Conservation (phyloP, 2,888 invertebrate species). For the Habroteleia sp. region DNA sequence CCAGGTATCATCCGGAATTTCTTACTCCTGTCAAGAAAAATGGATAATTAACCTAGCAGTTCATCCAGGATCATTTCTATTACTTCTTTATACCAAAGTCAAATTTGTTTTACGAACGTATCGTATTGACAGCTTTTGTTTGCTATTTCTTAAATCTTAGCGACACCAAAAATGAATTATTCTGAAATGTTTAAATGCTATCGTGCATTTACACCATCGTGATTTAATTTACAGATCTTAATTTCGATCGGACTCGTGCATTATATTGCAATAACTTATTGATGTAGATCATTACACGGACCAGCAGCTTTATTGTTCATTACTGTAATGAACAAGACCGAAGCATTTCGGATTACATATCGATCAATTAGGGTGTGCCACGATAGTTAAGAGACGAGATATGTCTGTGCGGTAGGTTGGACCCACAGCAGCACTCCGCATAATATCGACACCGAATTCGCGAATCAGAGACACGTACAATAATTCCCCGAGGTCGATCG, state of each 20-base stretch:
- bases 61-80: slow-evolving; percentile 16
- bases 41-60: slow-evolving; percentile 44
- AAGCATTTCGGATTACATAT: slow-evolving; percentile 70
- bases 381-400: slow-evolving; percentile 61
- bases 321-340: slow-evolving; percentile 74
- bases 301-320: slow-evolving; percentile 73
- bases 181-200: background rate
- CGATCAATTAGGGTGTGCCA: slow-evolving; percentile 73
- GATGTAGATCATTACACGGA: slow-evolving; percentile 72
- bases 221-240: slow-evolving; percentile 52
- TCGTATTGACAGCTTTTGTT: no score
- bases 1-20: slow-evolving; percentile 47
- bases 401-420: slow-evolving; percentile 60
- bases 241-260: slow-evolving; percentile 48
- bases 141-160: background rate
- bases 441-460: slow-evolving; percentile 76
- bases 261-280: slow-evolving; percentile 58
- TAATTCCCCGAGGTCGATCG: slow-evolving; percentile 79
- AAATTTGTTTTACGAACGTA: slow-evolving; percentile 11
- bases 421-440: slow-evolving; percentile 45
- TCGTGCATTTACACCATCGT: slow-evolving; percentile 28
- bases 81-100: slow-evolving; percentile 4
- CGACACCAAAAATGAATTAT: slow-evolving; percentile 35
- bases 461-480: slow-evolving; percentile 78
- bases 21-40: slow-evolving; percentile 33